Conservation (phyloP, 2,113 vertebrate genomes). For the Pseudolaguvia tuberculata region DNA sequence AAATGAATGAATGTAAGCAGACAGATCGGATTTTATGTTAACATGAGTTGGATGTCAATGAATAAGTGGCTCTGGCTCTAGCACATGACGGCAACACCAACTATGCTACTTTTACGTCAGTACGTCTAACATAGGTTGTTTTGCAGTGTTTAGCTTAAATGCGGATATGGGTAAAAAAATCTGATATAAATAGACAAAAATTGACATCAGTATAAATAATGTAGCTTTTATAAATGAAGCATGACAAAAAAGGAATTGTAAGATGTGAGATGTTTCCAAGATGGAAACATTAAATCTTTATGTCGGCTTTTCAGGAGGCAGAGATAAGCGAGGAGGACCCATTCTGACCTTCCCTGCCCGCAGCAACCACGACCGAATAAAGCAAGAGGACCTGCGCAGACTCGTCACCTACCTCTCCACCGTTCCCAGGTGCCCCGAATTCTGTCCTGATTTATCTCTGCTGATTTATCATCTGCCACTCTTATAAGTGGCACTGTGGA, state of each 20-base stretch:
- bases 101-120: too few species aligned
- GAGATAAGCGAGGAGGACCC: conserved; percentile 95
- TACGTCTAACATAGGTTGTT: too few species aligned
- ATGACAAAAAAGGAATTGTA: background rate
- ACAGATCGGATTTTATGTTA: too few species aligned
- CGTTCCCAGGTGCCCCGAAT: conserved; percentile 79
- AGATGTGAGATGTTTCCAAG: background rate
- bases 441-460: conserved; percentile 1
- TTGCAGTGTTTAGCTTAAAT: too few species aligned
- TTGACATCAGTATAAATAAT: too few species aligned
- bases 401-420: conserved; percentile 95
- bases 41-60: too few species aligned
- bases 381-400: conserved; percentile 94
- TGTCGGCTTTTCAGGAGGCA: conserved; percentile 75
- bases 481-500: background rate
- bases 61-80: too few species aligned
- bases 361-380: conserved; percentile 99
- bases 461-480: too few species aligned
- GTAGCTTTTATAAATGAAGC: conserved; percentile 14
- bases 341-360: conserved; percentile 97
- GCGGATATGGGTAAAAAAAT: too few species aligned
- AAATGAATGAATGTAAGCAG: too few species aligned
- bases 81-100: too few species aligned
- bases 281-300: background rate
- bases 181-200: too few species aligned